Conservation (phyloP, 2,797 vertebrate genomes). For the Chromis chromis region DNA sequence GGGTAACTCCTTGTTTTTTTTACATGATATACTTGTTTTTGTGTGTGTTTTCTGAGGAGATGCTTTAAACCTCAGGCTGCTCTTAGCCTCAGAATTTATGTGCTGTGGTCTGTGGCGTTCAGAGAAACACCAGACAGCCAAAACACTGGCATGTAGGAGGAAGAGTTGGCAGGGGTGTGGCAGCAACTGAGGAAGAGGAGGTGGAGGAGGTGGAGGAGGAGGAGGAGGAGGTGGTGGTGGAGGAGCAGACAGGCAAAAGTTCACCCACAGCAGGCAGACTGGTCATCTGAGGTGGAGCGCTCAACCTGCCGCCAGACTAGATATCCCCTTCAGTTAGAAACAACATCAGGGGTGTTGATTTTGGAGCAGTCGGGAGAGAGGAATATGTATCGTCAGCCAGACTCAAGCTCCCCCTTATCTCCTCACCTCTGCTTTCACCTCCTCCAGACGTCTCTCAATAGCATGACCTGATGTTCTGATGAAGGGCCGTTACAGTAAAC, state of each 20-base stretch:
- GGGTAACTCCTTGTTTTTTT: background rate
- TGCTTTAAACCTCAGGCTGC: slow-evolving; percentile 7
- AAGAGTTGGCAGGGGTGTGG: slow-evolving; percentile 38
- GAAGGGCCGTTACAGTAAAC: slow-evolving; percentile 19
- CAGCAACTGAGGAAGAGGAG: background rate
- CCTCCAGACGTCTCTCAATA: background rate
- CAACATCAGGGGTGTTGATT: slow-evolving; percentile 65
- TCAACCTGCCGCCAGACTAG: slow-evolving; percentile 43
- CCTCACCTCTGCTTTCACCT: slow-evolving; percentile 2
- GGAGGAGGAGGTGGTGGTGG: slow-evolving; percentile 29
- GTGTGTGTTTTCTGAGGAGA: slow-evolving; percentile 24
- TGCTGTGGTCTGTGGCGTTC: slow-evolving; percentile 48
- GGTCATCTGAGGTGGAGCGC: slow-evolving; percentile 48
- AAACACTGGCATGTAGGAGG: slow-evolving; percentile 7
- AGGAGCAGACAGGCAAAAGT: slow-evolving; percentile 69
- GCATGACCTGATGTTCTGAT: background rate
- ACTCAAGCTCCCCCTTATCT: slow-evolving; percentile 24
- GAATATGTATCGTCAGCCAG: slow-evolving; percentile 44
- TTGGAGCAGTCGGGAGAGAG: slow-evolving; percentile 67
- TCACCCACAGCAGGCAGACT: slow-evolving; percentile 56
- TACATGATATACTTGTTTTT: slow-evolving; percentile 18
- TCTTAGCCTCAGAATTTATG: slow-evolving; percentile 58
- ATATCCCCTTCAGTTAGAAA: slow-evolving; percentile 51
- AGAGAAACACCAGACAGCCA: slow-evolving; percentile 24
- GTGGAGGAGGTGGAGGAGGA: slow-evolving; percentile 27